Base-by-base conservation (phyloP, 2,113 vertebrate species). In the Entomyzon cyanotis region DNA sequence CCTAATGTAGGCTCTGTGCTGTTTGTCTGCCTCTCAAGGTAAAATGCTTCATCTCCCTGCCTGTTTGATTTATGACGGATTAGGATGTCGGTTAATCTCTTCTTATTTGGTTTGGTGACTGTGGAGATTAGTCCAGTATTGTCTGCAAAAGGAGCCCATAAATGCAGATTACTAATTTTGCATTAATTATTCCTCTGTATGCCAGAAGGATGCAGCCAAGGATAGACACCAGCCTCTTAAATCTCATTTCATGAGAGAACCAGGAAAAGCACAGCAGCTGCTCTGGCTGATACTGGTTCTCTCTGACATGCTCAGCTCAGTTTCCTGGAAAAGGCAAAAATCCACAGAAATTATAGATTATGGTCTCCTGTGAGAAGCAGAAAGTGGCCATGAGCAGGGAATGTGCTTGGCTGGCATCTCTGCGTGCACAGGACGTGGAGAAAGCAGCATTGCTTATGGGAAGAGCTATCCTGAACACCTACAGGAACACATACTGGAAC, bases 361-460 rank as follows among this genome's bases (percentile, higher is more conserved):
- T 10, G 28, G 55, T 39, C 52, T 84, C 20, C 83, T 65, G 46
- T 10, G 68, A 78, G 75, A 58, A 58, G 67, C 35, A 47, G 58
- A 70, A 74, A 42, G 62, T 1, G 18, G 33, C 39, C 46, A 25
- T 0, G 44, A 87, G 74, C 2, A 37, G 44, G n/a, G 46, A 37
- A 53, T n/a, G 24, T 77, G 63, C 79, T 39, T n/a, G 74, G 79
- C 56, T 44, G 74, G 81, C 33, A 9, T 20, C 79, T 53, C 50
- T 25, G 17, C 6, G 46, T 15, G 47, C 30, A 10, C 69, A 98
- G 98, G 97, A 97, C 75, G 44, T 94, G 87, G 96, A 96, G 65
- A 97, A 98, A 90, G 98, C 98, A 19, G 97, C 98, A 60, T 86
- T 63, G 91, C 93, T 98, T 25, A 92, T 82, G 97, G 96, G 96